phyloP scores from a whole-genome alignment of 53 echinoderm and acorn worm genomes.

The Patiria pectinifera region DNA sequence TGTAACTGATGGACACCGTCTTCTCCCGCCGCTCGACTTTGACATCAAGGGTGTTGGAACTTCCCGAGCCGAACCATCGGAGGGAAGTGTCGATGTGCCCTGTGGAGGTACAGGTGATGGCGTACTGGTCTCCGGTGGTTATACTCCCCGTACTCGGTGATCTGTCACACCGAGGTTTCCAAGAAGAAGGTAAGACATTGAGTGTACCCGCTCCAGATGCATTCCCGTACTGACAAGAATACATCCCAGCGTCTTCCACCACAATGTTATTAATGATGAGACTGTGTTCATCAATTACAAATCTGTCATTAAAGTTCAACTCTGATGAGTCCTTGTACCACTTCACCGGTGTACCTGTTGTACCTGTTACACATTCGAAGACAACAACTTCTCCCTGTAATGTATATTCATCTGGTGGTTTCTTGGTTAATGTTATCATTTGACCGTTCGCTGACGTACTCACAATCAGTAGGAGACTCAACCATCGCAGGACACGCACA shows the following conservation, averaged over 20 bases:
- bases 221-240: constrained; percentile 60
- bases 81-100: constrained; percentile 41
- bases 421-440: not conserved
- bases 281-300: not conserved
- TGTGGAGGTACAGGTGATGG: constrained; percentile 12
- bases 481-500: not conserved
- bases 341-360: not conserved
- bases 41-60: not conserved
- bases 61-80: not conserved
- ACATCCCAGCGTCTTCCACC: constrained; percentile 1
- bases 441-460: not conserved
- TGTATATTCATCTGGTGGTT: not conserved
- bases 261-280: not conserved
- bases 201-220: not conserved
- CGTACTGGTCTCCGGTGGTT: not conserved
- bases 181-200: not conserved
- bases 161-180: not conserved
- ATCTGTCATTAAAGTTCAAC: not conserved
- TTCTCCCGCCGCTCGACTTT: not conserved
- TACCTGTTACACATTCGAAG: not conserved
- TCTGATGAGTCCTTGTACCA: not conserved
- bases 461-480: not conserved
- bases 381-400: not conserved
- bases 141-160: not conserved
- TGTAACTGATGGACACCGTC: not conserved